These are phyloP conservation scores for Gorsachius goisagi DNA, from an alignment of 2,113 vertebrate genomes.

Conservation along the genomic window DNA sequence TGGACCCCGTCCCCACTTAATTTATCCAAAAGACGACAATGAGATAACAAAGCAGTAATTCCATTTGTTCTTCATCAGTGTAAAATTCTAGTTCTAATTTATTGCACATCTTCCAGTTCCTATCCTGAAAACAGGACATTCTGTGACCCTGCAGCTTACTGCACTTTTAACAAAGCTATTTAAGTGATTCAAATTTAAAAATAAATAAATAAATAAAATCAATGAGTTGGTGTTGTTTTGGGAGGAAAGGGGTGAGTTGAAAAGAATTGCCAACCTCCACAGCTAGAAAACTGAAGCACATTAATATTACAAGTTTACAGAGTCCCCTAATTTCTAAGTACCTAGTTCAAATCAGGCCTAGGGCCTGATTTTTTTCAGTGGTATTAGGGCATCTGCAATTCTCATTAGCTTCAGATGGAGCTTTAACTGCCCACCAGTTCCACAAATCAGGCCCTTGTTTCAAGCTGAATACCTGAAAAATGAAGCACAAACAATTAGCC, in stretches of 20 bases:
- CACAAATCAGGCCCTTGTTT: conserved; percentile 15
- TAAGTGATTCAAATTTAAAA: neutral
- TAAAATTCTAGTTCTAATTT: neutral
- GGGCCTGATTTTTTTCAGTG: conserved; percentile 1
- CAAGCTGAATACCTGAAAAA: conserved; percentile 42
- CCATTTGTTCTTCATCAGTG: neutral
- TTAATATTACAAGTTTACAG: neutral
- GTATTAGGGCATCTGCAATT: neutral
- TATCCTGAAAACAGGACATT: neutral
- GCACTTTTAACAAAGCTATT: neutral
- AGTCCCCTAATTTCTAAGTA: neutral
- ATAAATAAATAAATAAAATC: neutral
- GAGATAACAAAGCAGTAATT: neutral
- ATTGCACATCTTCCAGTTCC: neutral
- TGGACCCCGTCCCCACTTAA: neutral
- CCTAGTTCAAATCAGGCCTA: conserved; percentile 17
- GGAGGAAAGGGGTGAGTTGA: neutral
- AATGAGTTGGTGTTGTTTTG: neutral
- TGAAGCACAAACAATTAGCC: neutral
- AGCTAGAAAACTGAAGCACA: neutral
- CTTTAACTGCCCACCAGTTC: conserved; percentile 5
- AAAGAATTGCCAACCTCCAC: neutral
- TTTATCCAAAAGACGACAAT: neutral
- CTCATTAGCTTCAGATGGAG: neutral
- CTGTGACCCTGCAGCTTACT: neutral